These are phyloP conservation scores for Melitaea athalia DNA, from an alignment of 2,888 invertebrate species.

Conservation along the genomic window DNA sequence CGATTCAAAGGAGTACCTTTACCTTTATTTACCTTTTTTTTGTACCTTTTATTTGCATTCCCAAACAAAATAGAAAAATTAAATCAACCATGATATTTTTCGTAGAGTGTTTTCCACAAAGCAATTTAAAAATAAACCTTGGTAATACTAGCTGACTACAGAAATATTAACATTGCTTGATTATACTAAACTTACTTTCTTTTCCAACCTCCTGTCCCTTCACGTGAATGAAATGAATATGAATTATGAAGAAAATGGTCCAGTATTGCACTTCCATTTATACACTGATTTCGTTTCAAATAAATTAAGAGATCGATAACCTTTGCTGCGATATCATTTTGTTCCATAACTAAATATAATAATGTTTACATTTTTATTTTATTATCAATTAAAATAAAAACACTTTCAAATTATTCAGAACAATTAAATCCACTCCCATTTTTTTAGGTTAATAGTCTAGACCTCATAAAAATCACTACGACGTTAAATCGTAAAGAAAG, in stretches of 20 bases:
- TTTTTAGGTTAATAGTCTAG: conserved; percentile 7
- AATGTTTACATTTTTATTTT: conserved; percentile 37
- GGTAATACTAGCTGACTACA: too few species aligned
- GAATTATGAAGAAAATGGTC: conserved; percentile 61
- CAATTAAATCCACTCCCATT: not conserved
- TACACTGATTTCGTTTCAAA: conserved; percentile 53
- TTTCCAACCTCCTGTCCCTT: conserved; percentile 56
- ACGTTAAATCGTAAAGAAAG: conserved; percentile 15
- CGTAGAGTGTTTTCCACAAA: not conserved
- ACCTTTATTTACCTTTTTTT: too few species aligned
- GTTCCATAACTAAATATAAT: conserved; percentile 67
- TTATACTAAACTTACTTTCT: conserved; percentile 54
- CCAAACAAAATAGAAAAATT: too few species aligned
- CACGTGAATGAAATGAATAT: conserved; percentile 55
- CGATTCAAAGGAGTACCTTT: too few species aligned
- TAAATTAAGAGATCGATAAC: conserved; percentile 58
- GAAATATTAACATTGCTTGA: too few species aligned
- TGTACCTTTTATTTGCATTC: too few species aligned
- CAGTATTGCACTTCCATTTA: conserved; percentile 78
- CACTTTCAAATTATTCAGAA: conserved; percentile 21
- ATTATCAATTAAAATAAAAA: conserved; percentile 4
- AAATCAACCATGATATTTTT: not conserved
- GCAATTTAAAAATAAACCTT: not conserved
- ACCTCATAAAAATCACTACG: conserved; percentile 17
- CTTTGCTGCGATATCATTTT: conserved; percentile 55